phyloP scores from a whole-genome alignment of 2,888 invertebrate species.

The Acrocera orbiculus region DNA sequence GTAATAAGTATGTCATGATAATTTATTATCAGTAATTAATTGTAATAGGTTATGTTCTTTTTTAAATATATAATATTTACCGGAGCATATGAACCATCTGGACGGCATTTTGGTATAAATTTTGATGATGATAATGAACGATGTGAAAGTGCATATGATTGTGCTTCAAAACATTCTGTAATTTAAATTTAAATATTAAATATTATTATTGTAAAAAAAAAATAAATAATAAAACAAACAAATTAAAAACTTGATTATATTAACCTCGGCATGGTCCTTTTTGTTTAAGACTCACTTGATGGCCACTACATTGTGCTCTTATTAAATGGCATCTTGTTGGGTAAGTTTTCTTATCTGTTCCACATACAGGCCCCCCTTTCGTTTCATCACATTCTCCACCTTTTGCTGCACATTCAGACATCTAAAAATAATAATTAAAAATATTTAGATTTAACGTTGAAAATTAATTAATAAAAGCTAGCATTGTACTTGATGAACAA shows the following conservation, averaged over 20 bases:
- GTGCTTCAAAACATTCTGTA: slow-evolving; percentile 35
- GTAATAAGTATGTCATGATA: too few relatives aligned
- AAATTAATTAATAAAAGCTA: too few relatives aligned
- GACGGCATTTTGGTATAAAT: slow-evolving; percentile 61
- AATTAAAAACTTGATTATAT: too few relatives aligned
- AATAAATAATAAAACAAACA: too few relatives aligned
- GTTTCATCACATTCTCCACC: slow-evolving; percentile 31
- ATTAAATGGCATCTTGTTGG: slow-evolving; percentile 61
- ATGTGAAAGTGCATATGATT: slow-evolving; percentile 30
- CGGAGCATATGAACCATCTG: slow-evolving; percentile 67
- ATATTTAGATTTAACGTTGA: too few relatives aligned
- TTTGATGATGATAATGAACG: slow-evolving; percentile 33
- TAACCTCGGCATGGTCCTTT: slow-evolving; percentile 58
- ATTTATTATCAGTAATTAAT: too few relatives aligned
- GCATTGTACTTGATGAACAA: too few relatives aligned
- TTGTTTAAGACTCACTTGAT: slow-evolving; percentile 51
- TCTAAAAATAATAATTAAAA: slow-evolving; percentile 15
- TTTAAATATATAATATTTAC: too few relatives aligned
- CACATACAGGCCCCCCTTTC: slow-evolving; percentile 29
- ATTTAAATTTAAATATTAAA: slow-evolving; percentile 19
- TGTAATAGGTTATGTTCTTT: too few relatives aligned
- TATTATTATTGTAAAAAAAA: neutral
- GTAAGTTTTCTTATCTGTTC: slow-evolving; percentile 61
- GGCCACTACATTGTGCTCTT: slow-evolving; percentile 58
- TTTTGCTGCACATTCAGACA: slow-evolving; percentile 30